Evolutionary conservation across 2,797 vertebrate genomes (phyloP), one percentile per base, ranked within the genome.

Genomic region (Chloroceryle amazona): DNA sequence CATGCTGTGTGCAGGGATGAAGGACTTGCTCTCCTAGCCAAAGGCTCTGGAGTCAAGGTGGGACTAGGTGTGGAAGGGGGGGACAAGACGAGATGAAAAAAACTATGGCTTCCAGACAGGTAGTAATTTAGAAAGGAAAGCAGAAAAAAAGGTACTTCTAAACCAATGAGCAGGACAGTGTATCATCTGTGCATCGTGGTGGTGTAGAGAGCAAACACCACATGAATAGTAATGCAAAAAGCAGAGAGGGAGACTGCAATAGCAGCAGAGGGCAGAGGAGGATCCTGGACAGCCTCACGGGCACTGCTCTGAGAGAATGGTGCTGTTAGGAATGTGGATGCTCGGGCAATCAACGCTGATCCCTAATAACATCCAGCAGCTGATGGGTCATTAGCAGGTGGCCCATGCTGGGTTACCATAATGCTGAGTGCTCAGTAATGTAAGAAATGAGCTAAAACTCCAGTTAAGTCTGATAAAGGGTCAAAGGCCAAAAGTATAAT

Each of bases 181-280:
- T 72, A 33, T 51, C 11, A 19, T 16, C 37, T 44, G 54, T 3
- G 3, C 11, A 13, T 33, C 23, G 6, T 11, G 31, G 4, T 17
- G 26, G 28, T 58, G 37, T 0, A 23, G 23, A 35, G 55, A 3
- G 7, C 19, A 25, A 92, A 54, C 7, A 12, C 35, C 70, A 37
- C 0, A 0, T 10, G 28, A 81, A 31, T 19, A 81, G 22, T 9
- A 58, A 22, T 4, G 13, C 35, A 54, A 46, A 74, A 66, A 39
- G 25, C 57, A 52, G 65, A 73, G 55, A 52, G 54, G 0, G 10
- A 84, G 80, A 18, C 55, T 18, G 26, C 22, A 67, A 13, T 1
- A 42, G 55, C 62, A 61, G 54, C 13, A n/a, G 37, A 35, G 60
- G 3, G 28, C 41, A 46, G 74, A 49, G 54, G 6, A 55, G 63